These are phyloP conservation scores for Gnathonemus longibarbis DNA, from an alignment of 2,113 vertebrate genomes.

Conservation along the genomic window DNA sequence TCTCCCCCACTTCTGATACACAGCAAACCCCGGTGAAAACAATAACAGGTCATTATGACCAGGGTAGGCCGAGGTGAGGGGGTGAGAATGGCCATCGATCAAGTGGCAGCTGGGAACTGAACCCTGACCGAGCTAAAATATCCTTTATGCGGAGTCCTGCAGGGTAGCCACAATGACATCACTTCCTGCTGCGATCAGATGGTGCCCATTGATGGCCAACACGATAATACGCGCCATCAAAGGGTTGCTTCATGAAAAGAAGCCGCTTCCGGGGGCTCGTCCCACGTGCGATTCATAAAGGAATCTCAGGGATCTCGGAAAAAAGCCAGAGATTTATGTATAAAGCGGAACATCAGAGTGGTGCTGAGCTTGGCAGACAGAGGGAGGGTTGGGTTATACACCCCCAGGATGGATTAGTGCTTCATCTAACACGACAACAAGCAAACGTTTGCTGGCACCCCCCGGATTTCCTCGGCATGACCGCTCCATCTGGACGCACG, in stretches of 20 bases:
- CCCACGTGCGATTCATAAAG: not conserved
- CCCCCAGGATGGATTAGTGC: not conserved
- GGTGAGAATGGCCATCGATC: not conserved
- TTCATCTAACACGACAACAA: not conserved
- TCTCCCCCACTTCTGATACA: not conserved
- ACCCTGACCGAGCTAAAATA: conserved; percentile 1
- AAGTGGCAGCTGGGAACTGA: not conserved
- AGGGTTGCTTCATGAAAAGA: not conserved
- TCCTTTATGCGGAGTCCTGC: not conserved
- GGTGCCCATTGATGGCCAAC: not conserved
- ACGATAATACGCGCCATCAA: not conserved
- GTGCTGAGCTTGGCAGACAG: not conserved
- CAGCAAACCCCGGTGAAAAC: not conserved
- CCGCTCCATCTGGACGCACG: not conserved
- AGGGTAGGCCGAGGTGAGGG: not conserved
- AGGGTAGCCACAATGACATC: conserved; percentile 5
- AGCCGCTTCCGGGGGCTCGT: not conserved
- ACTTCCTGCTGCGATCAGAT: conserved; percentile 1
- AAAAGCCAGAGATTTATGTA: conserved; percentile 1
- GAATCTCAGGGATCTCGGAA: not conserved
- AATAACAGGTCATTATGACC: not conserved
- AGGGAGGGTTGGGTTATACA: not conserved
- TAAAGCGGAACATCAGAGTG: not conserved
- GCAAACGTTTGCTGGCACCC: not conserved
- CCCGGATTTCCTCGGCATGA: not conserved